A percentile compares a stretch with the other conserved stretches of the same genome.
phyloP scores from a whole-genome alignment of 2,888 invertebrate genomes.

The Eurois occulta region DNA sequence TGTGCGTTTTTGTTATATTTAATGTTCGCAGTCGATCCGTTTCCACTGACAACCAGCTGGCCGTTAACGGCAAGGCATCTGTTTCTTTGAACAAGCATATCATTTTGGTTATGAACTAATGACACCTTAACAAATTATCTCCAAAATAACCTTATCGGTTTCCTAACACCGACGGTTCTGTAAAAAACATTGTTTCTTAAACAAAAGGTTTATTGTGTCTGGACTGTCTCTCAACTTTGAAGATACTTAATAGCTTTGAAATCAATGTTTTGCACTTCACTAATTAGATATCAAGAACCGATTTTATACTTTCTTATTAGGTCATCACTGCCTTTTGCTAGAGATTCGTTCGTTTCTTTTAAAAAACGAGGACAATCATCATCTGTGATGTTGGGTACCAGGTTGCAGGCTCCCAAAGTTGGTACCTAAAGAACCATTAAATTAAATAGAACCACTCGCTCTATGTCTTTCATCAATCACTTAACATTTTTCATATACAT shows the following conservation, averaged over 20 bases:
- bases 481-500: neutral
- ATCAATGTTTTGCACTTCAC: neutral
- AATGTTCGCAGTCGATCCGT: constrained; percentile 8
- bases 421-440: neutral
- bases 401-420: neutral
- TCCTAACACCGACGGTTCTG: neutral
- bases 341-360: neutral
- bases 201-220: neutral
- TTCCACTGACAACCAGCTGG: constrained; percentile 25
- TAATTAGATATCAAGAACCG: neutral
- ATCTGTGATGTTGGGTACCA: neutral
- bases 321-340: neutral
- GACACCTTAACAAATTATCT: neutral
- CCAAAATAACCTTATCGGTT: neutral
- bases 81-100: constrained; percentile 5
- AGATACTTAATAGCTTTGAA: neutral
- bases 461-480: neutral
- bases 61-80: constrained; percentile 10
- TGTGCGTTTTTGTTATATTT: no score
- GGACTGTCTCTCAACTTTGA: neutral
- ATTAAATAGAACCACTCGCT: neutral
- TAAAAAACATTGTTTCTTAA: neutral
- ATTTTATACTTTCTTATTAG: neutral
- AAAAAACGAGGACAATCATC: neutral
- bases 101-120: neutral